A percentile compares a stretch with the other conserved stretches of the same genome.
Conservation (phyloP, 2,113 vertebrate species). For the Anthoscopus minutus region DNA sequence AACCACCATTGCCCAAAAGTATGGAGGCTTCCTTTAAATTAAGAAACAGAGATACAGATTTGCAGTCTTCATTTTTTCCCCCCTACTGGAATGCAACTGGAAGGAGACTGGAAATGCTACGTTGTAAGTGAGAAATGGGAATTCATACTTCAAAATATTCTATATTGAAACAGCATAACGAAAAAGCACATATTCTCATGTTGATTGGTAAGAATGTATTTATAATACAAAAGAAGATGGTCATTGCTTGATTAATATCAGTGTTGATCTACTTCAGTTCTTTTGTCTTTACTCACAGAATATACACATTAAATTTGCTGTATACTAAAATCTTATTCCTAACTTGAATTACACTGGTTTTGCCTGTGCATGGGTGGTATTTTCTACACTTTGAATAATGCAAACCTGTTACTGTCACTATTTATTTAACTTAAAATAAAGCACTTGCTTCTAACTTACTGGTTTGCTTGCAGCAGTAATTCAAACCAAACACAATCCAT, state of each 20-base stretch:
- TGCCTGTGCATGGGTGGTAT: slow-evolving; percentile 10
- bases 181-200: neutral
- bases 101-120: neutral
- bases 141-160: neutral
- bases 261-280: neutral
- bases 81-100: neutral
- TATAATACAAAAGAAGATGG: neutral
- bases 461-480: slow-evolving; percentile 1
- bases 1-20: neutral
- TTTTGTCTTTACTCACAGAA: slow-evolving; percentile 3
- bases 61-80: neutral
- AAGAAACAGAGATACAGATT: neutral
- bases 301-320: neutral
- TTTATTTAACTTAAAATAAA: slow-evolving; percentile 61
- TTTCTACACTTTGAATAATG: slow-evolving; percentile 47
- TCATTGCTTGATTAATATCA: slow-evolving; percentile 3
- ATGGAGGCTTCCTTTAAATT: neutral
- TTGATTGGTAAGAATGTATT: neutral
- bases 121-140: neutral
- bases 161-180: neutral
- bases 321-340: neutral
- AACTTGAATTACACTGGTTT: slow-evolving; percentile 17
- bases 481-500: neutral
- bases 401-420: slow-evolving; percentile 22
- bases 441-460: slow-evolving; percentile 1